Conservation (phyloP, 2,888 invertebrate species). For the Mechanitis messenoides region DNA sequence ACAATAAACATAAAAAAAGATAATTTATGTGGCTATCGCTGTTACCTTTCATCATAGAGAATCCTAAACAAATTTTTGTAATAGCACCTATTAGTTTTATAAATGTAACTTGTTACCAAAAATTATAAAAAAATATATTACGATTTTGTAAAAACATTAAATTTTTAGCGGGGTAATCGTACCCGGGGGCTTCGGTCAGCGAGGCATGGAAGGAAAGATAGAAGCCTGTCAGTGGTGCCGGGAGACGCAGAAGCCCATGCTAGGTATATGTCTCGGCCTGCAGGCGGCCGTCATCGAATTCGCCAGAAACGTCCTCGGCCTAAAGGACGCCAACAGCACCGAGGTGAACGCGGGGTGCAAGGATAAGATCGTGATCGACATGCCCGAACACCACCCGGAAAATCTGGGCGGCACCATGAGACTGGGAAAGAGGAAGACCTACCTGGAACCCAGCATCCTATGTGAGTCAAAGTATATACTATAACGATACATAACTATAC, state of each 20-base stretch:
- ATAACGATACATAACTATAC: background rate
- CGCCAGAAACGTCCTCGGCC: conserved; percentile 87
- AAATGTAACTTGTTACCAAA: too few species aligned
- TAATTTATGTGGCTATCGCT: too few species aligned
- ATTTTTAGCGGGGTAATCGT: conserved; percentile 90
- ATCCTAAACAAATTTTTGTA: too few species aligned
- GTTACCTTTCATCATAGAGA: too few species aligned
- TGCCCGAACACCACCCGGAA: conserved; percentile 98
- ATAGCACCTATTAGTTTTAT: too few species aligned
- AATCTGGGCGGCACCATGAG: conserved; percentile 98
- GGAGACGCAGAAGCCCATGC: conserved; percentile 90
- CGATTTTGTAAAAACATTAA: background rate
- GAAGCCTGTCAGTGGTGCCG: conserved; percentile 96
- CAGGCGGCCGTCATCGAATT: conserved; percentile 98
- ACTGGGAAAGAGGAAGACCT: conserved; percentile 92
- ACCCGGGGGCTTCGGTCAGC: conserved; percentile 97
- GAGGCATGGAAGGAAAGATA: conserved; percentile 98
- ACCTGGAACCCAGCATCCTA: conserved; percentile 81
- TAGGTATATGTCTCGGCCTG: conserved; percentile 98
- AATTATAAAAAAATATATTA: too few species aligned
- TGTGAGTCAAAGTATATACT: conserved; percentile 65
- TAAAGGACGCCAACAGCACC: conserved; percentile 88
- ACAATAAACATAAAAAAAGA: too few species aligned
- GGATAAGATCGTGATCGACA: conserved; percentile 94
- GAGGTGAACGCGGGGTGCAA: conserved; percentile 86